Percentiles rank a stretch among this genome's conserved stretches.
phyloP scores from a whole-genome alignment of 1,140 invertebrate genomes.

The Paramacrobiotus metropolitanus region DNA sequence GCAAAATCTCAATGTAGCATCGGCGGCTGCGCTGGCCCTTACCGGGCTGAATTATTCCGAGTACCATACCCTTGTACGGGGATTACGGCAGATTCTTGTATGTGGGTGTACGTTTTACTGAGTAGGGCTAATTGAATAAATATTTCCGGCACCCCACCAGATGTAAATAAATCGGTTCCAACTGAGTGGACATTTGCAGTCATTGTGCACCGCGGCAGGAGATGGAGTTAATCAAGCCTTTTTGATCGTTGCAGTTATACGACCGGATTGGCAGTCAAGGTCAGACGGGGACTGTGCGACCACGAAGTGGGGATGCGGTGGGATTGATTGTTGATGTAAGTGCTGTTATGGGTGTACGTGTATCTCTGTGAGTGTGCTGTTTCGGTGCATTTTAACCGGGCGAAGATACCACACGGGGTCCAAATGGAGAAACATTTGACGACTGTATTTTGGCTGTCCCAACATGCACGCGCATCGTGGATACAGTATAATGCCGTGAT shows the following conservation, averaged over 20 bases:
- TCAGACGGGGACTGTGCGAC: neutral
- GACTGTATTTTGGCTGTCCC: too few species aligned
- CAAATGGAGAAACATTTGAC: too few species aligned
- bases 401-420: too few species aligned
- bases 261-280: conserved; percentile 35
- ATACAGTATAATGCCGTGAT: too few species aligned
- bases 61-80: neutral
- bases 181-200: neutral
- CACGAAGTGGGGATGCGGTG: neutral
- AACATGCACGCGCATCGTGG: too few species aligned
- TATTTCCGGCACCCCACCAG: neutral
- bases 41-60: conserved; percentile 3
- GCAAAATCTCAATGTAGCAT: conserved; percentile 1
- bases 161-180: neutral
- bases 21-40: neutral
- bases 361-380: too few species aligned
- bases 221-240: too few species aligned
- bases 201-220: conserved; percentile 1
- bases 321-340: neutral
- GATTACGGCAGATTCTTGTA: neutral
- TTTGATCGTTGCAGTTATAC: conserved; percentile 38
- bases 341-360: too few species aligned
- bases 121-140: neutral
- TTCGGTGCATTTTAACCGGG: too few species aligned
- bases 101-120: neutral